These are phyloP conservation scores for Drosophila melanica DNA, from an alignment of 1,140 invertebrate species.

Conservation along the genomic window DNA sequence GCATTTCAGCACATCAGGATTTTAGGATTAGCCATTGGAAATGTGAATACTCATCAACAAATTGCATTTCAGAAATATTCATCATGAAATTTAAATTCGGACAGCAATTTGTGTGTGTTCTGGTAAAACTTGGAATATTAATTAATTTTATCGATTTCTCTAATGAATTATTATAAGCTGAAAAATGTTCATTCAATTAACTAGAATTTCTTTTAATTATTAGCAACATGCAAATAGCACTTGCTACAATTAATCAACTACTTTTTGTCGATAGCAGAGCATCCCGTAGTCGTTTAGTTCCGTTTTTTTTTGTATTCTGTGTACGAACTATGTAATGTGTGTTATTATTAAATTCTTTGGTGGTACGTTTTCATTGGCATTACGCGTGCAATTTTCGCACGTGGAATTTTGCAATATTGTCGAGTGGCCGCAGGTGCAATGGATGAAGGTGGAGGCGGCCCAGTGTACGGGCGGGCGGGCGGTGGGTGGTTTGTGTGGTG, in stretches of 20 bases:
- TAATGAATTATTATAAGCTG: no score
- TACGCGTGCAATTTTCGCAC: slow-evolving; percentile 79
- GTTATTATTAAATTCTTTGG: slow-evolving; percentile 69
- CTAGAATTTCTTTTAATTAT: no score
- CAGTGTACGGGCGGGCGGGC: neutral
- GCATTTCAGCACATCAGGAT: slow-evolving; percentile 18
- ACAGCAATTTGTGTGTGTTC: no score
- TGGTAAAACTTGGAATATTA: no score
- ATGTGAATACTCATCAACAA: neutral
- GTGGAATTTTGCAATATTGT: slow-evolving; percentile 79
- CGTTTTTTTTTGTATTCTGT: neutral
- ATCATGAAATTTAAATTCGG: no score
- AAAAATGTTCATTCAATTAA: no score
- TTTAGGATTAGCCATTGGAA: slow-evolving; percentile 8
- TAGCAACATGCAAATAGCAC: neutral
- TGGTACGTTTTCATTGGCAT: slow-evolving; percentile 68
- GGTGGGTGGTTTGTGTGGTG: neutral
- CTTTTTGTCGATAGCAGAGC: neutral
- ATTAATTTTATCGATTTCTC: no score
- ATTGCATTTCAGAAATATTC: neutral
- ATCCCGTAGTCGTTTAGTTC: neutral
- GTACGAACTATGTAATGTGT: slow-evolving; percentile 10
- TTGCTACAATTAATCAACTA: neutral
- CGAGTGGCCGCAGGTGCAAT: slow-evolving; percentile 34
- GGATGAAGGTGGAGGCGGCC: neutral